Evolutionary conservation across 2,888 invertebrate species (phyloP), one percentile per base, ranked within the genome.

Genomic region (Torymus aiolomorphi): DNA sequence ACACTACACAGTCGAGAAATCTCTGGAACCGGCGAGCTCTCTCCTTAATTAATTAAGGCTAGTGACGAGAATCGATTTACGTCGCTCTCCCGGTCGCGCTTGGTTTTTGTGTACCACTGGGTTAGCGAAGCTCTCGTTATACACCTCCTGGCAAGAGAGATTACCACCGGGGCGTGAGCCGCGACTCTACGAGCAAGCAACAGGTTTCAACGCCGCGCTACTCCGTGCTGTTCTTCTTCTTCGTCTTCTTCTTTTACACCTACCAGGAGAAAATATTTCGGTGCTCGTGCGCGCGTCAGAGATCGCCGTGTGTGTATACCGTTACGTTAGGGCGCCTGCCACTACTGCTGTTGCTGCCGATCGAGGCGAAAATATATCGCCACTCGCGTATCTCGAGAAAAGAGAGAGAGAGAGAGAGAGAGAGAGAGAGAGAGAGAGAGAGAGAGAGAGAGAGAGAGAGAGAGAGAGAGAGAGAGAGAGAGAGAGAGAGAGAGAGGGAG

Each of bases 61-160:
- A 54, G 16, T 56, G 2, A 42, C 16, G 31, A 49, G 49, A 59
- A 59, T 75, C 51, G 57, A 66, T 66, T 75, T 67, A 76, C 75
- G 31, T 67, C 31, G 24, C 14, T 49, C 14, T n/a, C 16, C 11
- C 16, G 49, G 31, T 5, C 51, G 31, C 67, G 67, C 57, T 49
- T 16, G 52, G 54, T 67, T 52, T 76, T 70, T 77, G 65, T 59
- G 57, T 71, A 52, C 71, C 77, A 71, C 24, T 66, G 71, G 71
- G 71, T 77, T 77, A 77, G 65, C 71, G 49, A 62, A 70, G 62
- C 52, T 52, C 49, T 42, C 20, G 2, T 31, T 31, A 31, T 31
- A 31, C 31, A 31, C 31, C 31, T 31, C 31, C 31, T 3, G 31
- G 31, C 31, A 31, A 31, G 31, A 31, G 31, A 31, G 31, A 31